Percentiles rank a stretch among this genome's conserved stretches.
These are phyloP conservation scores for Cryptoblepharus egeriae DNA, from an alignment of 2,797 vertebrate species.

Conservation along the genomic window DNA sequence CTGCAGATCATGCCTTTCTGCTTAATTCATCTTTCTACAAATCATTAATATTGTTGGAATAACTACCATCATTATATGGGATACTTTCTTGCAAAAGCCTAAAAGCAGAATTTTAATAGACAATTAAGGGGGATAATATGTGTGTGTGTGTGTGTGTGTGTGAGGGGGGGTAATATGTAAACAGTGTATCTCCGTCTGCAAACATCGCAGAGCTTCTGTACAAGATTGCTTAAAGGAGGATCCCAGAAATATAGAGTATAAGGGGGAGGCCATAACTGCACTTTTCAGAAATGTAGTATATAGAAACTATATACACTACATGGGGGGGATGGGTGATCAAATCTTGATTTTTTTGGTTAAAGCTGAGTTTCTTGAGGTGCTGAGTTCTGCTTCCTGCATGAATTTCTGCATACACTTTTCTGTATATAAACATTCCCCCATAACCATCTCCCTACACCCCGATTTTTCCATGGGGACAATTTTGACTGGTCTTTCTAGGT, in stretches of 20 bases:
- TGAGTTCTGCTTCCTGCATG: not conserved
- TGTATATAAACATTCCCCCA: conserved; percentile 9
- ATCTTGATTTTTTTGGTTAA: not conserved
- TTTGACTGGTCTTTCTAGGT: conserved; percentile 18
- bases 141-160: too few species aligned
- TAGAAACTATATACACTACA: too few species aligned
- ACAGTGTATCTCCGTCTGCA: not conserved
- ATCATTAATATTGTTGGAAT: conserved; percentile 76
- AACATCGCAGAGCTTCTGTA: not conserved
- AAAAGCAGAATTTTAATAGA: not conserved
- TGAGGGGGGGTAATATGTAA: not conserved
- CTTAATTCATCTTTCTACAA: conserved; percentile 77
- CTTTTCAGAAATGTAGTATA: too few species aligned
- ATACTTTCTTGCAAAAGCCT: conserved; percentile 42
- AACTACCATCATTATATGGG: conserved; percentile 71
- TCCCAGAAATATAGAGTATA: conserved; percentile 19
- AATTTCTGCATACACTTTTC: not conserved
- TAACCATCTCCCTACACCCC: not conserved
- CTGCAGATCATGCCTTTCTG: conserved; percentile 63
- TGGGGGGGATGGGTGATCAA: too few species aligned
- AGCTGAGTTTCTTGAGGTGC: not conserved
- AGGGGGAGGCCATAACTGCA: too few species aligned
- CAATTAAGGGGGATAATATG: not conserved
- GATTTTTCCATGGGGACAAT: conserved; percentile 17
- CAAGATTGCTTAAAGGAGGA: conserved; percentile 25